These are phyloP conservation scores for Artibeus jamaicensis DNA, from an alignment of 2,797 vertebrate species.

Conservation along the genomic window DNA sequence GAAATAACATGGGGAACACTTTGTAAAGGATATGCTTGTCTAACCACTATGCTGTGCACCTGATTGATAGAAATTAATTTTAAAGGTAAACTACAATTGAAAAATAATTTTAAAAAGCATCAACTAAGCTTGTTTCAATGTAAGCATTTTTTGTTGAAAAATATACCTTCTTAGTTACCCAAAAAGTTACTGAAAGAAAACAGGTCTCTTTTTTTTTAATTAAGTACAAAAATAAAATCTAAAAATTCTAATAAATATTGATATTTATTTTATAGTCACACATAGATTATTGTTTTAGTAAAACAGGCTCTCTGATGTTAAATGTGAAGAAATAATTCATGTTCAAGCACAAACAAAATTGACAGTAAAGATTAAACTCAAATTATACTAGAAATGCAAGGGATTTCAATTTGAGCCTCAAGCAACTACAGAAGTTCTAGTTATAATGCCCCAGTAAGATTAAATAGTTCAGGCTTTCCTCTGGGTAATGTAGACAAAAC, in stretches of 20 bases:
- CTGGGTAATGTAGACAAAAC: neutral
- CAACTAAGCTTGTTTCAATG: neutral
- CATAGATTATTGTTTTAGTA: neutral
- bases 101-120: neutral
- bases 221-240: neutral
- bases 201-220: neutral
- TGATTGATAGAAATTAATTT: no score
- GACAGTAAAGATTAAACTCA: constrained; percentile 63
- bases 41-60: no score
- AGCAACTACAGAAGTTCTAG: constrained; percentile 56
- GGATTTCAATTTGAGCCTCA: constrained; percentile 62
- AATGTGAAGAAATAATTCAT: constrained; percentile 46
- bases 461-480: constrained; percentile 46
- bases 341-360: constrained; percentile 45
- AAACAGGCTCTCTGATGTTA: constrained; percentile 8
- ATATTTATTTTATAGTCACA: neutral
- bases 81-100: no score
- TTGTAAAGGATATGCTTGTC: no score
- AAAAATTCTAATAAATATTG: neutral
- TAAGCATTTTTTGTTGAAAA: neutral
- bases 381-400: constrained; percentile 39
- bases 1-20: no score
- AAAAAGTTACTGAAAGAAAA: neutral
- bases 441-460: constrained; percentile 69
- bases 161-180: neutral